Percentiles rank a stretch among this genome's conserved stretches.
These are phyloP conservation scores for Maccullochella peelii DNA, from an alignment of 2,113 vertebrate species.

Conservation along the genomic window DNA sequence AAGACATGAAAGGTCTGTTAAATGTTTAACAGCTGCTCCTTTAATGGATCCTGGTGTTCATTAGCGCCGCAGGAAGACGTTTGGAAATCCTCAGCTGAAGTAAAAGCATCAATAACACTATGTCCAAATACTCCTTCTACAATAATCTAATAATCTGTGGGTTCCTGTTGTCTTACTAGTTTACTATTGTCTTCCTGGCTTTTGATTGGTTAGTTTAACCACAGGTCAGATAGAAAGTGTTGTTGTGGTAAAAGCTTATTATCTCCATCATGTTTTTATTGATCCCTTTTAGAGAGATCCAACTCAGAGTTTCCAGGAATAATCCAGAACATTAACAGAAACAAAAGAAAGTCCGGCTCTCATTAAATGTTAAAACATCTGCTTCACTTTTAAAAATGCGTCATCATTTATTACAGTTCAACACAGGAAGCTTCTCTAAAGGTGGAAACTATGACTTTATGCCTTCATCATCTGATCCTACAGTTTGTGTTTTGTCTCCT, in stretches of 20 bases:
- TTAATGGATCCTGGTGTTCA: not conserved
- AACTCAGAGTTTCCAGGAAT: not conserved
- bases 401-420: not conserved
- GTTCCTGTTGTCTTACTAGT: not conserved
- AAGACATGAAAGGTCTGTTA: constrained; percentile 18
- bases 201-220: not conserved
- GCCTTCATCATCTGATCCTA: not conserved
- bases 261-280: too few species aligned
- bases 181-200: not conserved
- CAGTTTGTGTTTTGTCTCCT: not conserved
- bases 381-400: too few species aligned
- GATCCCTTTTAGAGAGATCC: too few species aligned
- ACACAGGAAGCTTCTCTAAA: not conserved
- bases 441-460: constrained; percentile 7
- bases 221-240: not conserved
- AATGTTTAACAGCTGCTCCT: constrained; percentile 31
- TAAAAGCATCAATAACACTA: not conserved
- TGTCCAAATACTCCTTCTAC: not conserved
- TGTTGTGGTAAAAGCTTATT: too few species aligned
- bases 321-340: not conserved
- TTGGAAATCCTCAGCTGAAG: not conserved
- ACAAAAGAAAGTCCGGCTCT: not conserved
- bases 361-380: not conserved
- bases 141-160: too few species aligned
- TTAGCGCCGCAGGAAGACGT: not conserved